A percentile compares a stretch with the other conserved stretches of the same genome.
These are phyloP conservation scores for Andrena marginata DNA, from an alignment of 2,888 invertebrate species.

Conservation along the genomic window DNA sequence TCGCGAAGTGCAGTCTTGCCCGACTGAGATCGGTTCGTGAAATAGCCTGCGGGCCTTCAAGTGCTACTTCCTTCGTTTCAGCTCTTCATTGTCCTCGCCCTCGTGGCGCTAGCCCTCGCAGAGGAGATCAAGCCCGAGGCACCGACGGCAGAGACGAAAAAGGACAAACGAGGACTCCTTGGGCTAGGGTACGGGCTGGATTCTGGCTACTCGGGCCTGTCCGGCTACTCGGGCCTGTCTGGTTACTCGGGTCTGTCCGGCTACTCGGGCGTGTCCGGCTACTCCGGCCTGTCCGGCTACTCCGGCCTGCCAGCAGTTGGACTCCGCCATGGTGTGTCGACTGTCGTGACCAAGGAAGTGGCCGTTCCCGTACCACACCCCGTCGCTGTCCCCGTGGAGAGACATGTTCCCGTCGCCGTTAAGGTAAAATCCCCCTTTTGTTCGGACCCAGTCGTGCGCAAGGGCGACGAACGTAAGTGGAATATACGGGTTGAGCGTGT, in stretches of 20 bases:
- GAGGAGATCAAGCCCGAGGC: constrained; percentile 65
- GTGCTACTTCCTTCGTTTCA: constrained; percentile 67
- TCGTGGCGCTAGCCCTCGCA: constrained; percentile 82
- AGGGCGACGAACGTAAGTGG: background rate
- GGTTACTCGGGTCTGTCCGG: too few relatives aligned
- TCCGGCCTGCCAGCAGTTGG: constrained; percentile 14
- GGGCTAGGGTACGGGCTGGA: constrained; percentile 49
- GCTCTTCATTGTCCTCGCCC: constrained; percentile 81
- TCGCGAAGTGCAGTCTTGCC: background rate
- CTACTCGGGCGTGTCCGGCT: background rate
- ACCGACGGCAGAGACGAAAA: constrained; percentile 30
- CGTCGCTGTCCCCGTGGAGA: constrained; percentile 86
- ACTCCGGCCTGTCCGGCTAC: background rate
- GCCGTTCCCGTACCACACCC: constrained; percentile 86
- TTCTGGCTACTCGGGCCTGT: background rate
- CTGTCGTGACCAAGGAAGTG: constrained; percentile 86
- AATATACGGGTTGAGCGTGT: background rate
- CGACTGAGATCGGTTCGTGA: background rate
- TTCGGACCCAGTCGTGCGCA: background rate
- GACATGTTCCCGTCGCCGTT: constrained; percentile 85
- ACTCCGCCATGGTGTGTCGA: constrained; percentile 78
- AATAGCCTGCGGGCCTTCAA: too few relatives aligned
- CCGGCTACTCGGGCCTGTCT: background rate
- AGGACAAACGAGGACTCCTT: constrained; percentile 51
- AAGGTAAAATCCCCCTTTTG: constrained; percentile 73